Evolutionary conservation across 1,140 invertebrate species (phyloP).

Genomic region (Trigoniulus corallinus): DNA sequence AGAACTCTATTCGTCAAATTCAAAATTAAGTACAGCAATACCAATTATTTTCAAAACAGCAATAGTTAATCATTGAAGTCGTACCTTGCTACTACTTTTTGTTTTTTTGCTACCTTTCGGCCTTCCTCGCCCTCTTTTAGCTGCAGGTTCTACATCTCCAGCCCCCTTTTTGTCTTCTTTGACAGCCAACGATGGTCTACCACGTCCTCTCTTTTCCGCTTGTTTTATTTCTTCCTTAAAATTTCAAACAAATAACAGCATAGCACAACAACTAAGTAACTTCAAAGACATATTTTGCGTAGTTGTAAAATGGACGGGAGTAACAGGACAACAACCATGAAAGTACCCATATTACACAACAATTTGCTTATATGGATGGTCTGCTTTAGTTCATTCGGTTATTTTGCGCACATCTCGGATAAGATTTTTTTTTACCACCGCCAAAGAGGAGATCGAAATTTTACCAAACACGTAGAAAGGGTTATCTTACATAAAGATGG

Average conservation of each 20-base stretch:
- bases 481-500: no score
- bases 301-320: no score
- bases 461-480: no score
- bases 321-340: no score
- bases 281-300: no score
- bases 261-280: no score
- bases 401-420: no score
- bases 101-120: slow-evolving; percentile 7
- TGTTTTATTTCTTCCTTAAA: slow-evolving; percentile 3
- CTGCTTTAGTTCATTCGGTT: no score
- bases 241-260: not conserved
- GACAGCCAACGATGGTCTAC: not conserved
- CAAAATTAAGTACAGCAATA: not conserved
- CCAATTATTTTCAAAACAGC: not conserved
- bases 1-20: not conserved
- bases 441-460: no score
- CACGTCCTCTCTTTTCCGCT: slow-evolving; percentile 3
- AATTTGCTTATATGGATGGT: no score
- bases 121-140: slow-evolving; percentile 7
- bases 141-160: slow-evolving; percentile 4
- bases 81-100: slow-evolving; percentile 1
- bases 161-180: not conserved
- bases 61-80: not conserved
- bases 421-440: no score
- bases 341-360: no score